These are phyloP conservation scores for Oriolus oriolus DNA, from an alignment of 2,113 vertebrate genomes.

Conservation along the genomic window DNA sequence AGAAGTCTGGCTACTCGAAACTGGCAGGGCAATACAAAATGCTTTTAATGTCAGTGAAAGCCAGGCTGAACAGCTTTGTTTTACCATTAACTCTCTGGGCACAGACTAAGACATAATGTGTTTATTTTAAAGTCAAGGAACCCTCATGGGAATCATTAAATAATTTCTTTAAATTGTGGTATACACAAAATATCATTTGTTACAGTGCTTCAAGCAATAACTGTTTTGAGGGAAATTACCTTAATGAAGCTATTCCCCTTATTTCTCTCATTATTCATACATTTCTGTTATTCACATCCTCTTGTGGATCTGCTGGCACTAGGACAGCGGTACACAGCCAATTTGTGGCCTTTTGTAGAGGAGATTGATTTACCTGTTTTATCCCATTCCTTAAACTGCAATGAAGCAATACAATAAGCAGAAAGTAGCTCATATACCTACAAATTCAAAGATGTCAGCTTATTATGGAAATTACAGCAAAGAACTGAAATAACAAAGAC, in stretches of 20 bases:
- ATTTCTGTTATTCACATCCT: not conserved
- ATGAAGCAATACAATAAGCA: not conserved
- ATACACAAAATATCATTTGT: not conserved
- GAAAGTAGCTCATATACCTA: not conserved
- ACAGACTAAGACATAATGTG: not conserved
- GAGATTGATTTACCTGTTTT: not conserved
- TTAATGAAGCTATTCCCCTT: not conserved
- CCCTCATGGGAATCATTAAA: not conserved
- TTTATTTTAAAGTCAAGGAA: constrained; percentile 4
- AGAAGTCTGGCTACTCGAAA: not conserved
- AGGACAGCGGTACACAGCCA: not conserved
- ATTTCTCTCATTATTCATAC: not conserved
- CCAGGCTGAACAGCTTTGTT: not conserved
- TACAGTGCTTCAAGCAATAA: not conserved
- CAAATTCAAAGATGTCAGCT: not conserved
- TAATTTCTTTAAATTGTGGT: not conserved
- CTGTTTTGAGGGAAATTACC: not conserved
- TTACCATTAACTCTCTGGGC: not conserved
- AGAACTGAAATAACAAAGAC: not conserved
- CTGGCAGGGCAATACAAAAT: not conserved
- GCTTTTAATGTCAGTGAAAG: not conserved
- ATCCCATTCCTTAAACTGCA: not conserved
- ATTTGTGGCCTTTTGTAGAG: not conserved
- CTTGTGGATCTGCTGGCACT: not conserved
- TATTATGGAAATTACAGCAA: not conserved